phyloP scores from a whole-genome alignment of 2,797 vertebrate species.

The Coracias cyanogaster region DNA sequence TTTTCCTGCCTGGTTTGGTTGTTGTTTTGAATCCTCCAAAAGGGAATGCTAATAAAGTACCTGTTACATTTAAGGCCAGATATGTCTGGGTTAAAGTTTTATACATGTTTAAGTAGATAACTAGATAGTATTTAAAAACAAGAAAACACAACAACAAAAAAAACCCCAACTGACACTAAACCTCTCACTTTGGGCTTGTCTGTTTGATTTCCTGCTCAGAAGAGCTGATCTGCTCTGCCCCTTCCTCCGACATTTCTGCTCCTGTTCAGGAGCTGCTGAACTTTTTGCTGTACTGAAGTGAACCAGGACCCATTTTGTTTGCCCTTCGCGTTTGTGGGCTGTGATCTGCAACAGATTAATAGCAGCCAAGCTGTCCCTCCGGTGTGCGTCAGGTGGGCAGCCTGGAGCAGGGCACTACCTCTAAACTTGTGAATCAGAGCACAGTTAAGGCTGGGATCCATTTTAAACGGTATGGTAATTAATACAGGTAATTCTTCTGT shows the following conservation, averaged over 20 bases:
- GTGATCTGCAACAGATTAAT: background rate
- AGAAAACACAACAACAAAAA: background rate
- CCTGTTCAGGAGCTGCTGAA: background rate
- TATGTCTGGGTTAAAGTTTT: background rate
- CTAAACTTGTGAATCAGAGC: background rate
- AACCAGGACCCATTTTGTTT: fast-evolving
- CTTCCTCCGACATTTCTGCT: background rate
- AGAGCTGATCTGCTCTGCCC: background rate
- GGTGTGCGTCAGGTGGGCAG: background rate
- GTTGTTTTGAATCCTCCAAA: background rate
- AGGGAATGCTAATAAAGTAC: background rate
- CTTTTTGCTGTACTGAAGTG: background rate
- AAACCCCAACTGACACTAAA: fast-evolving
- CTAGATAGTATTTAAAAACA: background rate
- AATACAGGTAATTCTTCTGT: background rate
- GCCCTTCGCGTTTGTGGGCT: background rate
- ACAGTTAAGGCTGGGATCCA: background rate
- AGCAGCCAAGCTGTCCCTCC: fast-evolving
- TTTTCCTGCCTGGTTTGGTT: background rate
- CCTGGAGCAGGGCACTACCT: background rate
- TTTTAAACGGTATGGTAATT: background rate
- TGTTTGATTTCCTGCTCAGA: background rate
- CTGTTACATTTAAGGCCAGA: background rate
- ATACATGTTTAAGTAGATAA: background rate
- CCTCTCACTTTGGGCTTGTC: background rate